These are phyloP conservation scores for Gobius niger DNA, from an alignment of 2,113 vertebrate genomes.

Conservation along the genomic window DNA sequence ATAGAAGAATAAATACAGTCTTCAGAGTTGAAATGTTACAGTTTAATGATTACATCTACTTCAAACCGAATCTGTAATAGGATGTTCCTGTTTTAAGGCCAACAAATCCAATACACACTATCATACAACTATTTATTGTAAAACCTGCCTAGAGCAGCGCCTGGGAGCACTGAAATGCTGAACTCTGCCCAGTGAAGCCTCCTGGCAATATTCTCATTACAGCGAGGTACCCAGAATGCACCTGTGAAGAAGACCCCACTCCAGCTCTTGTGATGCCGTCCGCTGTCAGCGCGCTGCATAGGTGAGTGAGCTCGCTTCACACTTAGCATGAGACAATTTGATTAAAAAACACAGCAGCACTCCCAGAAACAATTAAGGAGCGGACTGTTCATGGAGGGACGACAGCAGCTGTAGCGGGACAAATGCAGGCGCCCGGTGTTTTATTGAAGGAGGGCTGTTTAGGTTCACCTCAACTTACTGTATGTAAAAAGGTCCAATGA, in stretches of 20 bases:
- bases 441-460: neutral
- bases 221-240: slow-evolving; percentile 45
- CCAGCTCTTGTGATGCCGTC: slow-evolving; percentile 10
- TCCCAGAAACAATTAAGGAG: slow-evolving; percentile 47
- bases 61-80: too few species aligned
- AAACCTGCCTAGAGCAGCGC: slow-evolving; percentile 40
- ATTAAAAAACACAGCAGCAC: slow-evolving; percentile 34
- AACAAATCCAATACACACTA: too few species aligned
- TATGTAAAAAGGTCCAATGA: neutral
- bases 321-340: slow-evolving; percentile 30
- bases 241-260: neutral
- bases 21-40: too few species aligned
- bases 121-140: slow-evolving; percentile 9
- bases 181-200: slow-evolving; percentile 41
- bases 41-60: too few species aligned
- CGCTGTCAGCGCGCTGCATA: slow-evolving; percentile 11
- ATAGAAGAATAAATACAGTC: too few species aligned
- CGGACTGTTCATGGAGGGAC: slow-evolving; percentile 20
- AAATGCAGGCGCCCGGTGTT: slow-evolving; percentile 21
- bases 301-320: slow-evolving; percentile 15
- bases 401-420: slow-evolving; percentile 5
- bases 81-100: too few species aligned
- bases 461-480: neutral
- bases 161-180: slow-evolving; percentile 32
- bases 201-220: slow-evolving; percentile 56